Conservation (phyloP, 2,888 invertebrate species). For the Altica lythri region DNA sequence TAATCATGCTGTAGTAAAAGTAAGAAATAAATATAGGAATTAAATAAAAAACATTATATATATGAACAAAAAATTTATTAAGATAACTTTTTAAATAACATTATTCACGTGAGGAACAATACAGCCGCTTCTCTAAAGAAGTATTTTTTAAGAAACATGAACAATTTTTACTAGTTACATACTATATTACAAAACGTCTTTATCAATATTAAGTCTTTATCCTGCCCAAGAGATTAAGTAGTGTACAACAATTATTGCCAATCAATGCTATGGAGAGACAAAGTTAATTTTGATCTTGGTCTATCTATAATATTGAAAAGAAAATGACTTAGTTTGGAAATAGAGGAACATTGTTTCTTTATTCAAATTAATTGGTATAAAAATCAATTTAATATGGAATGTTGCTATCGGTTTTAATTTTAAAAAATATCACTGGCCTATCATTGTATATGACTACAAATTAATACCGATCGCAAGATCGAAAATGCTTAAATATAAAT, state of each 20-base stretch:
- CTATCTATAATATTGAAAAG: constrained; percentile 41
- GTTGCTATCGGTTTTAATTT: constrained; percentile 34
- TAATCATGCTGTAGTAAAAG: background rate
- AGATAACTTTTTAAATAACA: constrained; percentile 55
- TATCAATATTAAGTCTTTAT: constrained; percentile 55
- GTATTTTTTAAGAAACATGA: constrained; percentile 56
- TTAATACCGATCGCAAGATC: constrained; percentile 38
- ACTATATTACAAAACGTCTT: constrained; percentile 57
- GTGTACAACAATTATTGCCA: constrained; percentile 50
- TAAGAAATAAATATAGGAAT: background rate
- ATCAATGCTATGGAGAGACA: constrained; percentile 41
- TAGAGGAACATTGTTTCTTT: constrained; percentile 58
- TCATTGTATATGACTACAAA: constrained; percentile 29
- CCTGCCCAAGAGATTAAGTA: constrained; percentile 54
- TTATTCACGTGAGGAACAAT: constrained; percentile 57
- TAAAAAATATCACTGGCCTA: constrained; percentile 30
- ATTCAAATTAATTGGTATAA: constrained; percentile 50
- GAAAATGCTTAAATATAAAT: constrained; percentile 40
- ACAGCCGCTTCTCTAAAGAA: constrained; percentile 55
- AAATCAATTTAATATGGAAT: constrained; percentile 27
- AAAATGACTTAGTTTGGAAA: constrained; percentile 57
- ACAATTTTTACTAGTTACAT: constrained; percentile 56
- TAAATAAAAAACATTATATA: constrained; percentile 37
- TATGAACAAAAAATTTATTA: constrained; percentile 57
- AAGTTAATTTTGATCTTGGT: constrained; percentile 19